Evolutionary conservation across 2,797 vertebrate species (phyloP).

Genomic region (Notolabrus celidotus): DNA sequence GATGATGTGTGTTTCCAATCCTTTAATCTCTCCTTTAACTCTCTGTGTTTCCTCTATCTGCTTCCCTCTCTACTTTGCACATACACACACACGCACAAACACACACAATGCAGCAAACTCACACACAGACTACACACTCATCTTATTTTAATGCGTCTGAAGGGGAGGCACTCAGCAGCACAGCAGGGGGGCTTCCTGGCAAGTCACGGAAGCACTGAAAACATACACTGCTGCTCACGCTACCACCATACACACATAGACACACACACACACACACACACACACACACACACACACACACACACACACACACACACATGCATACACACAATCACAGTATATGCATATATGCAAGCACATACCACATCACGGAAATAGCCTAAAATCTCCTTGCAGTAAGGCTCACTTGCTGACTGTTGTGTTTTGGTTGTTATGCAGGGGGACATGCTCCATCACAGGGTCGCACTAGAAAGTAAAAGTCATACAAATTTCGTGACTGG

Average conservation of each 20-base stretch:
- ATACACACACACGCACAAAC: constrained; percentile 41
- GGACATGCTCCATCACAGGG: constrained; percentile 16
- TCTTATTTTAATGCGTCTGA: constrained; percentile 87
- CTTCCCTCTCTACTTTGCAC: constrained; percentile 30
- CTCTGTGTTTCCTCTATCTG: constrained; percentile 50
- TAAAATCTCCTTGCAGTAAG: constrained; percentile 7
- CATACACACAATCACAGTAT: constrained; percentile 22
- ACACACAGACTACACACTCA: constrained; percentile 67
- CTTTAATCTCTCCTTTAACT: constrained; percentile 68
- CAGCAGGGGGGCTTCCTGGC: constrained; percentile 83
- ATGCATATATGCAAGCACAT: constrained; percentile 31
- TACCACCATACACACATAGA: constrained; percentile 59
- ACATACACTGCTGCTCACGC: constrained; percentile 79
- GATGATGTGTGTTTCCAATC: constrained; percentile 59
- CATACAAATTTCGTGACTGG: constrained; percentile 61
- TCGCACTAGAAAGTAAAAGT: constrained; percentile 31
- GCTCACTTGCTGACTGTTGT: constrained; percentile 17
- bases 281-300: too few relatives aligned
- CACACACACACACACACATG: constrained; percentile 29
- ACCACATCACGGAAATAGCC: constrained; percentile 26
- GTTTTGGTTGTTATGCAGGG: constrained; percentile 6
- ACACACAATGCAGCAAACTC: constrained; percentile 13
- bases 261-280: constrained; percentile 44
- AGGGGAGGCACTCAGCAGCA: constrained; percentile 80
- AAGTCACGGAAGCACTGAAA: constrained; percentile 86